Evolutionary conservation across 1,140 invertebrate genomes (phyloP).

Genomic region (Gonioctena quinquepunctata): DNA sequence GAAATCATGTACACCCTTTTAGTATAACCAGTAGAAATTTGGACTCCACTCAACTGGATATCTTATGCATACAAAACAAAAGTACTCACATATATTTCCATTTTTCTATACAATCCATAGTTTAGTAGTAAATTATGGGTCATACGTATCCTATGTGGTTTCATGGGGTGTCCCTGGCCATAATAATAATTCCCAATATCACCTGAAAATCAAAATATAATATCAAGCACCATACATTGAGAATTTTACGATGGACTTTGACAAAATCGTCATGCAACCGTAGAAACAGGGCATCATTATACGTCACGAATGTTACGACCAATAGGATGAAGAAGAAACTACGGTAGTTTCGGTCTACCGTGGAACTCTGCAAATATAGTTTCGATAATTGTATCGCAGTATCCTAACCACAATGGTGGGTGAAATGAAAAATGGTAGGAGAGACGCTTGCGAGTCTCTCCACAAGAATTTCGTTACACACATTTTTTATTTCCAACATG

Average conservation of each 20-base stretch:
- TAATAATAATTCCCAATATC: constrained; percentile 99
- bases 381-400: too few species aligned
- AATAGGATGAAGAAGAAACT: constrained; percentile 46
- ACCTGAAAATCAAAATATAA: constrained; percentile 61
- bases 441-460: too few species aligned
- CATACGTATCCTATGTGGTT: constrained; percentile 99
- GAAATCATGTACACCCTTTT: too few species aligned
- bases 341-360: constrained; percentile 47
- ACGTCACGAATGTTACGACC: constrained; percentile 38
- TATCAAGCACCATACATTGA: not conserved
- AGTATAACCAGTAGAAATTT: too few species aligned
- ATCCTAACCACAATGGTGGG: too few species aligned
- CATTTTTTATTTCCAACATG: too few species aligned
- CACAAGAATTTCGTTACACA: too few species aligned
- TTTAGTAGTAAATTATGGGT: constrained; percentile 98
- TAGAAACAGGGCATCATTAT: constrained; percentile 47
- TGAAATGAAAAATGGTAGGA: too few species aligned
- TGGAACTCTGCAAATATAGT: constrained; percentile 40
- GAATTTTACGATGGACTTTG: constrained; percentile 25
- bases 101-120: constrained; percentile 99
- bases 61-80: too few species aligned
- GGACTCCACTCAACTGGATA: too few species aligned
- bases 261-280: constrained; percentile 24
- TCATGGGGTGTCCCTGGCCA: constrained; percentile 99
- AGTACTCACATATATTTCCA: constrained; percentile 97